Base-by-base conservation (phyloP, 1,140 invertebrate species). In the Cydia pomonella region DNA sequence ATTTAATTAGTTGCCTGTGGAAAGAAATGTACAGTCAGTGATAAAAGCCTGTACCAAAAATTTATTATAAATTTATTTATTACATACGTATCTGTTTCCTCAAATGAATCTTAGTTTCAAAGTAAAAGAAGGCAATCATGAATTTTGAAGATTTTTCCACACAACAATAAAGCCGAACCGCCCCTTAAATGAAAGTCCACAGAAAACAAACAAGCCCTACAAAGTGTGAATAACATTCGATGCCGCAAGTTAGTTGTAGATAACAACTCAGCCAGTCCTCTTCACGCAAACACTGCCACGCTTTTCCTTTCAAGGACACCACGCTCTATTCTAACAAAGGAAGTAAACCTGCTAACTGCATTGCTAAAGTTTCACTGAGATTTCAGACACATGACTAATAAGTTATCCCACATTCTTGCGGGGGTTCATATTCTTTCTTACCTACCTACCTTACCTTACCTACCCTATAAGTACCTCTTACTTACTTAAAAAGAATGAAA, bases 141-240 rank as follows among this genome's bases (percentile, higher is more conserved):
- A 41, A 2, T 38, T 33, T 69, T 38, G 4, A 33, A 38, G 64
- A n/a, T 29, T 33, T 66, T 29, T 4, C 13, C 21, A 38, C 64
- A 69, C 64, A 69, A 69, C 64, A 69, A 69, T 69, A 69, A 33
- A 66, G 29, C 1, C 27, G 64, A 21, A 5, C 18, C 50, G 18
- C 18, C 53, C 18, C 18, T 59, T 21, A 29, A 33, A 38, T 38
- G 29, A 38, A 69, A 38, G 13, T 29, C 64, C 64, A 29, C 25
- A 18, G 29, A 69, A 64, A 64, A 69, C 64, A 69, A 69, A 41
- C 64, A 69, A 69, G 16, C 16, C 18, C 64, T 69, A 38, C 38
- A 64, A 69, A 69, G 64, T 33, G 63, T 66, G 27, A 66, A 69
- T 69, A 69, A 69, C 64, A 38, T 33, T 38, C 64, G 64, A 18